Base-by-base conservation (phyloP, 1,140 invertebrate genomes). In the Microvelia longipes region DNA sequence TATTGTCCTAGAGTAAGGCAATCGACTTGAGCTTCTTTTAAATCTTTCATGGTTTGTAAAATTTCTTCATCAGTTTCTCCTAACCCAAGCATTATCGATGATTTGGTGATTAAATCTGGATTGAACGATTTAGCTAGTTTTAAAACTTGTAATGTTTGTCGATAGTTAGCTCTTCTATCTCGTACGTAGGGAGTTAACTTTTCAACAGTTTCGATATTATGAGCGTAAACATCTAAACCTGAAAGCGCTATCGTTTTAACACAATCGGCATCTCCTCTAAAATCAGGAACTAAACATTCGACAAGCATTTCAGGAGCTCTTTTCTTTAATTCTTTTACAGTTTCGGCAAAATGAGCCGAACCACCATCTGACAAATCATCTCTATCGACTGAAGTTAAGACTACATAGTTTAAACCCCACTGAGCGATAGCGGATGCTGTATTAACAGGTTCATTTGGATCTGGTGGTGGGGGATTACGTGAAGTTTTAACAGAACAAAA, bases 401-500 rank as follows among this genome's bases (percentile, higher is more conserved):
- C 97, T 71, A 99, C 89, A 81, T 99, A 99, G 78, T 97, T 93
- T 13, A 99, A 81, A 14, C 93, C 93, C 97, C 97, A 99, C 63
- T 90, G 86, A 66, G 88, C 85, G 74, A 99, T 90, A 1, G 97
- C 96, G 70, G 82, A 84, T 1, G 96, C 97, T 2, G 96, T 99
- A 80, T 98, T 96, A 2, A 84, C 75, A 11, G 97, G 97, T 80
- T 99, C 98, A 68, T 89, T 82, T 0, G 89, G 86, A 84, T 99
- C 94, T 13, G 94, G 84, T 0, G 93, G 88, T 14, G 94, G 91
- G 1, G 97, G 98, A n/a, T 85, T 83, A 70, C 90, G 83, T 1
- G 94, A 88, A 15, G 98, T 99, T 84, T 99, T 99, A 13, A 99
- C 93, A 1, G 97, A 99, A 82, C 98, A 99, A 81, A 99, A 99